Conservation (phyloP, 2,888 invertebrate genomes). For the Drosophila kuntzei region DNA sequence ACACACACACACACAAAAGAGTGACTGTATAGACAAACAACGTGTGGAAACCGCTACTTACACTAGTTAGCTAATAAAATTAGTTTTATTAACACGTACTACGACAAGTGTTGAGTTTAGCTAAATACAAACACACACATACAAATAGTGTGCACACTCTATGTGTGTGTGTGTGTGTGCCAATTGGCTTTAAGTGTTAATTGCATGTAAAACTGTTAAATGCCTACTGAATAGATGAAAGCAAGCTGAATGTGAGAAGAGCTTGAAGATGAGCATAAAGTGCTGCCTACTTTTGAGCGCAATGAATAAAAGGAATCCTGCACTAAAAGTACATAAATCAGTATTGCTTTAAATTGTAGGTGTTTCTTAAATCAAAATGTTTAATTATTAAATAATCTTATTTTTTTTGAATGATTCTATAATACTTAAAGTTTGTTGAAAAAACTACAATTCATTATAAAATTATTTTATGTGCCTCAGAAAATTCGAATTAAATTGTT, state of each 20-base stretch:
- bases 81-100: slow-evolving; percentile 83
- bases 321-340: slow-evolving; percentile 25
- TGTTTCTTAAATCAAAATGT: no score
- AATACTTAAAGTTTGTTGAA: no score
- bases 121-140: slow-evolving; percentile 38
- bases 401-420: no score
- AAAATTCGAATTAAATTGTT: no score
- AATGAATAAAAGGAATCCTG: background rate
- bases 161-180: slow-evolving; percentile 42
- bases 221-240: slow-evolving; percentile 30
- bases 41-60: slow-evolving; percentile 78
- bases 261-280: slow-evolving; percentile 32
- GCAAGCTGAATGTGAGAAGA: slow-evolving; percentile 22
- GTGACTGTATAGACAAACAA: slow-evolving; percentile 65
- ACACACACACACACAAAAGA: slow-evolving; percentile 16
- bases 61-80: slow-evolving; percentile 81
- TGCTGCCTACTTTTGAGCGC: slow-evolving; percentile 58
- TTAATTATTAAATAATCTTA: no score
- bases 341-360: slow-evolving; percentile 44
- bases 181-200: slow-evolving; percentile 67
- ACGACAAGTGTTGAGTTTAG: slow-evolving; percentile 63
- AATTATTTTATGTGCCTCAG: no score
- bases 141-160: slow-evolving; percentile 18
- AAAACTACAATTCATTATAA: no score
- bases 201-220: slow-evolving; percentile 71